These are phyloP conservation scores for Arion vulgaris DNA, from an alignment of 1,140 invertebrate genomes.

Conservation along the genomic window DNA sequence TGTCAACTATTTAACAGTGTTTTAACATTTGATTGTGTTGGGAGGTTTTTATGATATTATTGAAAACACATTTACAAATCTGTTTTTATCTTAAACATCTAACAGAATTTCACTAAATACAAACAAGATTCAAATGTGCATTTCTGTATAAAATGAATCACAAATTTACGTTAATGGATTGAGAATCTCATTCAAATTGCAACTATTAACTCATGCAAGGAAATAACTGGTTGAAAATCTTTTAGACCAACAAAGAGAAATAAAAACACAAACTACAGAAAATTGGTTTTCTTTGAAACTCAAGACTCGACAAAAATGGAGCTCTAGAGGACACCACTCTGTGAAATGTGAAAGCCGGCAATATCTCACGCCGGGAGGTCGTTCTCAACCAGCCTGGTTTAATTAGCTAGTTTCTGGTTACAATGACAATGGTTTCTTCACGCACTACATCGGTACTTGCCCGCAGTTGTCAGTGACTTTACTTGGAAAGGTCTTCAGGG, in stretches of 20 bases:
- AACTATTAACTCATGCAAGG: not conserved
- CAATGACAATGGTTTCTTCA: not conserved
- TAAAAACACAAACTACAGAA: not conserved
- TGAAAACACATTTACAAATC: too few relatives aligned
- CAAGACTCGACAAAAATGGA: not conserved
- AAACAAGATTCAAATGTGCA: too few relatives aligned
- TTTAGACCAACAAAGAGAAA: not conserved
- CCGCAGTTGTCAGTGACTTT: not conserved
- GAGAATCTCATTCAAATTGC: too few relatives aligned
- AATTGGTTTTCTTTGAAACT: not conserved
- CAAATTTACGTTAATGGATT: too few relatives aligned
- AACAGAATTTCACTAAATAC: too few relatives aligned
- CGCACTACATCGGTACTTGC: not conserved
- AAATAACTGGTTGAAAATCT: not conserved
- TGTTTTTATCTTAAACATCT: too few relatives aligned
- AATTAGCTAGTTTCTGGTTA: not conserved
- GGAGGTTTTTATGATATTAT: too few relatives aligned
- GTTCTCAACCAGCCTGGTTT: not conserved
- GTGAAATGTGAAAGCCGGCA: not conserved
- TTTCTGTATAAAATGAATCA: too few relatives aligned
- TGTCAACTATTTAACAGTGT: too few relatives aligned
- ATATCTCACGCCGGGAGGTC: not conserved
- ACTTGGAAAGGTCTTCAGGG: not conserved
- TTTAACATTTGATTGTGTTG: too few relatives aligned
- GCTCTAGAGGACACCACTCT: not conserved